These are phyloP conservation scores for Hoplostethus atlanticus DNA, from an alignment of 2,797 vertebrate species.

Conservation along the genomic window DNA sequence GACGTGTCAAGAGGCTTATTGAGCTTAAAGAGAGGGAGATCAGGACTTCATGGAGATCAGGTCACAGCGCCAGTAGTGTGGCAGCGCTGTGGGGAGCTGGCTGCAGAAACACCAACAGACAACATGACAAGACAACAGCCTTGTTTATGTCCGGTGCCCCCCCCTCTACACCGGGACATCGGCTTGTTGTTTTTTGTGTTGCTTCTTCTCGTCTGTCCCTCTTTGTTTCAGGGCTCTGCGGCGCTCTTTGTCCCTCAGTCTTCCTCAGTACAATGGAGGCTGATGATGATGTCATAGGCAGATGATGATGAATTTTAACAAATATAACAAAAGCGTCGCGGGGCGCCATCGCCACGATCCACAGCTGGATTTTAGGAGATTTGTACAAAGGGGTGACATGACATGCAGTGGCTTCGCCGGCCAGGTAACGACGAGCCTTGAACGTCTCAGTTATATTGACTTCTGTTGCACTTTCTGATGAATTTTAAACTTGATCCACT, in stretches of 20 bases:
- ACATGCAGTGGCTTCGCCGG: too few species aligned
- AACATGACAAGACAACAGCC: conserved; percentile 47
- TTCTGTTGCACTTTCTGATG: too few species aligned
- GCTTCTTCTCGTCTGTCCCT: conserved; percentile 55
- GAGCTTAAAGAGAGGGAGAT: conserved; percentile 42
- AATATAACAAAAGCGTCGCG: conserved; percentile 13
- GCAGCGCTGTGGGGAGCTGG: too few species aligned
- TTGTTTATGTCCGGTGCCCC: conserved; percentile 46
- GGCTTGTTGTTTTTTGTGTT: conserved; percentile 54
- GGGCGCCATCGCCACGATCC: conserved; percentile 5
- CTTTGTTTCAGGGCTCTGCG: conserved; percentile 65
- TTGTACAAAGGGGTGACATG: too few species aligned
- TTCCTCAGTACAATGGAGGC: conserved; percentile 56
- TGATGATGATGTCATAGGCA: conserved; percentile 22
- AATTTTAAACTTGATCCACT: too few species aligned
- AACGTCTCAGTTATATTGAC: too few species aligned
- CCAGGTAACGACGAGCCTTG: too few species aligned
- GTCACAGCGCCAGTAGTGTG: conserved; percentile 35
- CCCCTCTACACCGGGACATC: conserved; percentile 47
- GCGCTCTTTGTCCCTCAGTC: conserved; percentile 62
- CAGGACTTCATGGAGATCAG: conserved; percentile 74
- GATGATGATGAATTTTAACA: conserved; percentile 40
- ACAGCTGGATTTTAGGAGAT: background rate
- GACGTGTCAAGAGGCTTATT: conserved; percentile 41
- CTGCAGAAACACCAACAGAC: conserved; percentile 38